Base-by-base conservation (phyloP, 1,140 invertebrate genomes). In the Penaeus indicus region DNA sequence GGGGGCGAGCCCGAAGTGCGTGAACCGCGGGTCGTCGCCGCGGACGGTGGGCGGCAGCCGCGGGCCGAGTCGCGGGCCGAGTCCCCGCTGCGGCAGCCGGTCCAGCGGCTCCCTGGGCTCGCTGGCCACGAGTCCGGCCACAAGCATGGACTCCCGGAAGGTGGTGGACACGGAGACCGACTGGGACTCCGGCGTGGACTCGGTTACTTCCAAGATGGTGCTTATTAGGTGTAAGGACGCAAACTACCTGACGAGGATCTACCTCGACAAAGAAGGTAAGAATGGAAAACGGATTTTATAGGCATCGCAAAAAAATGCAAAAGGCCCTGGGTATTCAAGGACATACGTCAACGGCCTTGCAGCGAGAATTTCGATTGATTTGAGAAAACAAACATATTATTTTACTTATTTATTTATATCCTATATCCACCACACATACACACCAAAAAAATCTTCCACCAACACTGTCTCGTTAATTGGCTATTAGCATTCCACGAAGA, bases 251-350 rank as follows among this genome's bases (percentile, higher is more conserved):
- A 88, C 89, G 7, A 78, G 89, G 72, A 90, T 90, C 85, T 90
- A 86, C 89, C 85, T 90, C 72, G 86, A 90, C 27, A 87, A 88
- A 85, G 89, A 88, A 90, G 89, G 89, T 90, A 67, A 79, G 89
- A 69, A 27, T 21, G 25, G 42, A 61, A 22, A 54, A 13, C 47
- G 10, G 42, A 10, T 18, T 81, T 42, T 42, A 7, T 42, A 0
- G 38, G 38, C 38, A 42, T 42, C 7, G 38, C 7, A 42, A 4
- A 42, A 42, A 42, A 4, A 42, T 2, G 32, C 32, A 42, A 42
- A 42, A 7, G 38, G 38, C 38, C 38, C 5, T 42, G 38, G 38
- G 38, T 42, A 7, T 42, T 42, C 38, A 42, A 42, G 38, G 38
- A 4, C 38, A 1, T 4, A 42, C 38, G 38, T 8, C 4, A 42